A percentile compares a stretch with the other conserved stretches of the same genome.
Conservation (phyloP, 2,888 invertebrate species). For the Tinea pellionella region DNA sequence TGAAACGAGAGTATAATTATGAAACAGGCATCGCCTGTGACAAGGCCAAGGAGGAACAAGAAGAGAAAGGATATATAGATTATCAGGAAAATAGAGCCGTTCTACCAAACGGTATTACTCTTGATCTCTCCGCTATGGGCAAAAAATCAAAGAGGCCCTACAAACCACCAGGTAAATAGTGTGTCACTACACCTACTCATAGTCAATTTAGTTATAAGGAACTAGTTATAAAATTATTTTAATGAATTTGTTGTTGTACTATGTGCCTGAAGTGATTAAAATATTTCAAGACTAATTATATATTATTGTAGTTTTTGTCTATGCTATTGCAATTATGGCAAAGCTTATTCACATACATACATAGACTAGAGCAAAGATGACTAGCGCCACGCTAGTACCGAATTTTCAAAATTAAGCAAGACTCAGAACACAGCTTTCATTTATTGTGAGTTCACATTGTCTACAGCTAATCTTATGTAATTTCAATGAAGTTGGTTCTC, state of each 20-base stretch:
- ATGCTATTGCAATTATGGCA: not conserved
- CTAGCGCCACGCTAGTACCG: too few relatives aligned
- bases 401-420: too few relatives aligned
- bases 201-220: slow-evolving; percentile 46
- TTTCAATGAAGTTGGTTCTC: too few relatives aligned
- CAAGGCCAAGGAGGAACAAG: slow-evolving; percentile 62
- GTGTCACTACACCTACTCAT: slow-evolving; percentile 27
- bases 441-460: too few relatives aligned
- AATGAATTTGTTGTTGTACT: slow-evolving; percentile 8
- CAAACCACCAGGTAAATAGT: slow-evolving; percentile 59
- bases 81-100: slow-evolving; percentile 80
- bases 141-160: slow-evolving; percentile 78
- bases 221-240: slow-evolving; percentile 3
- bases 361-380: too few relatives aligned
- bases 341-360: not conserved
- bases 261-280: slow-evolving; percentile 10
- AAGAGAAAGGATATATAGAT: slow-evolving; percentile 76
- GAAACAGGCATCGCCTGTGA: slow-evolving; percentile 83
- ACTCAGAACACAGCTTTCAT: too few relatives aligned
- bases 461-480: too few relatives aligned
- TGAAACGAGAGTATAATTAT: slow-evolving; percentile 84
- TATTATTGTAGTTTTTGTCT: not conserved
- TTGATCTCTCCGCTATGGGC: slow-evolving; percentile 77
- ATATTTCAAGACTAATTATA: not conserved
- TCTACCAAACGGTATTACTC: slow-evolving; percentile 77